Base-by-base conservation (phyloP, 2,797 vertebrate genomes). In the Pogoniulus pusillus region DNA sequence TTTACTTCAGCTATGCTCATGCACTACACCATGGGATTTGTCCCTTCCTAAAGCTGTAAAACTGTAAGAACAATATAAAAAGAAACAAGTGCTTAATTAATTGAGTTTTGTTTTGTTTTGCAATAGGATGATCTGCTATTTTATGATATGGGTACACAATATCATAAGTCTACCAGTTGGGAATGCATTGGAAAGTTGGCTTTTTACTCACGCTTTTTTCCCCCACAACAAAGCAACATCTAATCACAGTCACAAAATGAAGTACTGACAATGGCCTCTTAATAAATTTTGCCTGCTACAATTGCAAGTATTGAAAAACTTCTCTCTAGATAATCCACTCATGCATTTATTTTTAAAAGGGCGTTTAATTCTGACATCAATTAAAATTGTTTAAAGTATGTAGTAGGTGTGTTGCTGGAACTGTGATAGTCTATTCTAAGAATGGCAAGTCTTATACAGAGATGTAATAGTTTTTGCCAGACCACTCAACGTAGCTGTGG, bases 121-220 rank as follows among this genome's bases (percentile, higher is more conserved):
- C 64, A 80, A 32, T 16, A 58, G 47, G 43, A 91, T 73, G 73
- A 68, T 85, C 59, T 85, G 59, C 57, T 95, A 51, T 90, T 91
- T 90, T 91, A 64, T 8, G 68, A 57, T 64, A 75, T 51, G 24
- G 51, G 78, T 51, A 93, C 37, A 70, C 59, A 81, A 29, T 49
- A 81, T 64, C 68, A 24, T 81, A 80, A 92, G 72, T 53, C 65
- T 82, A 63, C 68, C 73, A 30, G 55, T 29, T 84, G 78, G 65
- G 80, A 82, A 91, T 29, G 45, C 49, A 53, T 8, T 69, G 62
- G 26, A 32, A 53, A 66, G 43, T 63, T 78, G 30, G 47, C 13
- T 75, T 82, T 91, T 89, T 66, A 73, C 86, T 76, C 16, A 53
- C 27, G n/a, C 32, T 69, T 90, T 69, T 90, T 66, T 91, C 94